phyloP scores from a whole-genome alignment of 2,888 invertebrate genomes.

The Ditula angustiorana region DNA sequence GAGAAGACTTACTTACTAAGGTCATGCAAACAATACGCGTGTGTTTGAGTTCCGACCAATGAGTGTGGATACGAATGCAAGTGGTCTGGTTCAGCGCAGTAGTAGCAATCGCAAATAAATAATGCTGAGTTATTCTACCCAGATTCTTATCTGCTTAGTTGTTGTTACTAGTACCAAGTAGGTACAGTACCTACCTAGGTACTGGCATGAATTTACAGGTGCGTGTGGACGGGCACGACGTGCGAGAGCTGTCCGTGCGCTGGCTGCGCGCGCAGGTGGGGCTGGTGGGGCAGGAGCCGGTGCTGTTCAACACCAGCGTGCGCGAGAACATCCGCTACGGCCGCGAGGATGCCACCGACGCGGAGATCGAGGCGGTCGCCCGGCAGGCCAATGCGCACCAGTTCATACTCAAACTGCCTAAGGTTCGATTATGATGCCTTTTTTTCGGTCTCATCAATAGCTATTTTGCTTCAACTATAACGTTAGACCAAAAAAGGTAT shows the following conservation, averaged over 20 bases:
- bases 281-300: constrained; percentile 93
- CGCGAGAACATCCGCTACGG: constrained; percentile 92
- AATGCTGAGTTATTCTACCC: no score
- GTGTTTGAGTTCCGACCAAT: no score
- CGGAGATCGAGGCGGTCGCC: constrained; percentile 87
- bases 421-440: constrained; percentile 56
- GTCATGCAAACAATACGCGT: no score
- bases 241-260: constrained; percentile 88
- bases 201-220: constrained; percentile 9
- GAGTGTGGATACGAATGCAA: no score
- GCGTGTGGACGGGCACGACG: constrained; percentile 81
- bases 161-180: no score
- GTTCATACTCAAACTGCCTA: constrained; percentile 87
- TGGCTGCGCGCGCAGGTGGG: constrained; percentile 91
- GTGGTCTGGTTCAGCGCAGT: no score
- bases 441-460: not conserved
- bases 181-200: no score
- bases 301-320: constrained; percentile 91
- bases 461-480: no score
- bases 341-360: constrained; percentile 81
- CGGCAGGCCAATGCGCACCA: constrained; percentile 88
- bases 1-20: no score
- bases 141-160: no score
- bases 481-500: no score
- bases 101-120: no score